Percentiles rank a stretch among this genome's conserved stretches.
Evolutionary conservation across 2,113 vertebrate species (phyloP).

Genomic region (Sapajus apella): DNA sequence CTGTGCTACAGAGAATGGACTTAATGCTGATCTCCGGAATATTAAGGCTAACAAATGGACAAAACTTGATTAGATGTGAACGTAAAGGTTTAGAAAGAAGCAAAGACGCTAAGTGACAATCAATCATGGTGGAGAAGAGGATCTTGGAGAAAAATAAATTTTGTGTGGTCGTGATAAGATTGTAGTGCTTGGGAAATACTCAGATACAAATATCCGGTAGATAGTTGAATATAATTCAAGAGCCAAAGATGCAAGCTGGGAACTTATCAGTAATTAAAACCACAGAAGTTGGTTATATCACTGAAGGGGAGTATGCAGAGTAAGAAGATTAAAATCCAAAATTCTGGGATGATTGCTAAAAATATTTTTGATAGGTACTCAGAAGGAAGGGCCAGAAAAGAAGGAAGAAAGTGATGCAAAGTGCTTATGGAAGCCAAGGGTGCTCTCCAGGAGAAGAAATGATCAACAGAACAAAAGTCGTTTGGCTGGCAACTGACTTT

Average conservation of each 20-base stretch:
- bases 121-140: neutral
- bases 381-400: neutral
- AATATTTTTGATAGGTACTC: neutral
- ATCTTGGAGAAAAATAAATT: neutral
- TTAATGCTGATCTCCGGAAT: neutral
- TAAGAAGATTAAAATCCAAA: neutral
- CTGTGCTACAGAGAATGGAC: neutral
- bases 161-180: neutral
- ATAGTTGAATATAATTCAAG: neutral
- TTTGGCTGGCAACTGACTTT: conserved; percentile 17
- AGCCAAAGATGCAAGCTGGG: neutral
- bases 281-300: neutral
- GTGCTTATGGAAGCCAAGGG: neutral
- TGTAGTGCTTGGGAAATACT: neutral
- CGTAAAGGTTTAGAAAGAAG: neutral
- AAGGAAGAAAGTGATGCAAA: neutral
- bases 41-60: neutral
- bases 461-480: neutral
- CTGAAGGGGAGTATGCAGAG: neutral
- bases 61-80: neutral
- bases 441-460: neutral
- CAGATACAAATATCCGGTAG: neutral
- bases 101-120: neutral
- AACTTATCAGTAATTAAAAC: neutral
- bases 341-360: neutral